Evolutionary conservation across 1,140 invertebrate genomes (phyloP), one percentile per base, ranked within the genome.

Genomic region (Oncopodura yosiiana): DNA sequence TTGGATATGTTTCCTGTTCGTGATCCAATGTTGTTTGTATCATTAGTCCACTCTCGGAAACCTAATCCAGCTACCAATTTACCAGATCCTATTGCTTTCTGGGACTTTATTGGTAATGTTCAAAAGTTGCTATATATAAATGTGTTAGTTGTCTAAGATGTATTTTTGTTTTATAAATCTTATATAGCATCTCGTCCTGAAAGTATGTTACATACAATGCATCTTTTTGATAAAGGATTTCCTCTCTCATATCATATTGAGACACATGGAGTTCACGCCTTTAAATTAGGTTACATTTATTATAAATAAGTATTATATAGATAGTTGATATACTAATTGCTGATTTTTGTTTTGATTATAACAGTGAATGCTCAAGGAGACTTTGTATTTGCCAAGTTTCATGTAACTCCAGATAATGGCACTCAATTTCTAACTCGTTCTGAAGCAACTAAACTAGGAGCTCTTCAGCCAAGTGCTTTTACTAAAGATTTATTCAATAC

Each of bases 1-100:
- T 82, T 80, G 3, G 82, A 82, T 2, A 78, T 84, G 63, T 84
- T 82, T 68, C 81, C 81, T 56, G 77, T 83, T 57, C 74, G 81
- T 49, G 83, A 85, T 73, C 75, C 80, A 0, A 71, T 80, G 12
- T 61, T 82, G 16, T 83, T 84, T 62, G 72, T 78, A 0, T 70
- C 61, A 8, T 78, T 81, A 51, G 76, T 80, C 11, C 73, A 78
- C 49, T 69, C 75, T 3, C 76, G 81, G 62, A 84, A 82, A 70
- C 77, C 91, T 61, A 95, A 96, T 71, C 92, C 92, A 16, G 81
- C 78, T 4, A 95, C 92, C 14, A 85, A 95, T 71, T 71, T 93
- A 21, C 91, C 73, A 80, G 60, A 70, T 54, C 65, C 73, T 3
- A 73, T 75, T 54, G 69, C 69, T 66, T 71, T 73, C 53, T 78